Conservation (phyloP, 2,888 invertebrate species). For the Ceratothoa steindachneri region DNA sequence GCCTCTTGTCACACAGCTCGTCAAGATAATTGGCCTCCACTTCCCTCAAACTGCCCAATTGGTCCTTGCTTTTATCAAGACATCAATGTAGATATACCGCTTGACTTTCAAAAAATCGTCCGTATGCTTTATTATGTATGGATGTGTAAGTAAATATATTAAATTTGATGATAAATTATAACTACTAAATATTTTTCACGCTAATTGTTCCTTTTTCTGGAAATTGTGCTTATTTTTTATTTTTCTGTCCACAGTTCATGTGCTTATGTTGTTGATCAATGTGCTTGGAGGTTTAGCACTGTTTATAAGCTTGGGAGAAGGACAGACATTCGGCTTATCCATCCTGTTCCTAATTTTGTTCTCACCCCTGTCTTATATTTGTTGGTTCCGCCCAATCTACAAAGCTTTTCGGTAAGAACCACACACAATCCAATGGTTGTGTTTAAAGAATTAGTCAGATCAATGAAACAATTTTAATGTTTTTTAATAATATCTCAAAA, state of each 20-base stretch:
- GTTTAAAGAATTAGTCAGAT: too few relatives aligned
- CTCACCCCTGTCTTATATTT: slow-evolving; percentile 94
- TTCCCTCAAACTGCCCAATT: slow-evolving; percentile 85
- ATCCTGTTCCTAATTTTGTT: slow-evolving; percentile 84
- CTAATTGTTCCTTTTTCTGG: not conserved
- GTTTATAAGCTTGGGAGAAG: slow-evolving; percentile 59
- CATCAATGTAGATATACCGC: slow-evolving; percentile 95
- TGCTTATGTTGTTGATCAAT: slow-evolving; percentile 77
- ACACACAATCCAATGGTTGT: not conserved
- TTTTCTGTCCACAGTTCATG: slow-evolving; percentile 66
- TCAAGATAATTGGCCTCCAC: slow-evolving; percentile 96
- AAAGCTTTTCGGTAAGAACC: slow-evolving; percentile 82
- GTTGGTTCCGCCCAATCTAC: slow-evolving; percentile 99
- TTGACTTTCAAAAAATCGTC: slow-evolving; percentile 94
- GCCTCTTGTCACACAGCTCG: too few relatives aligned
- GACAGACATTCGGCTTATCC: slow-evolving; percentile 74
- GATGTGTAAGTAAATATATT: slow-evolving; percentile 69
- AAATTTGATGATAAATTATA: not conserved
- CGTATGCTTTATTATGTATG: slow-evolving; percentile 91
- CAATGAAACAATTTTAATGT: too few relatives aligned
- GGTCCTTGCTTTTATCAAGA: slow-evolving; percentile 99
- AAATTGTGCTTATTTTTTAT: not conserved
- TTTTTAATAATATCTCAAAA: too few relatives aligned
- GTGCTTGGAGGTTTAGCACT: slow-evolving; percentile 78
- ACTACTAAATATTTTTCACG: not conserved